Evolutionary conservation across 1,140 invertebrate genomes (phyloP).

Genomic region (Goniozus legneri): DNA sequence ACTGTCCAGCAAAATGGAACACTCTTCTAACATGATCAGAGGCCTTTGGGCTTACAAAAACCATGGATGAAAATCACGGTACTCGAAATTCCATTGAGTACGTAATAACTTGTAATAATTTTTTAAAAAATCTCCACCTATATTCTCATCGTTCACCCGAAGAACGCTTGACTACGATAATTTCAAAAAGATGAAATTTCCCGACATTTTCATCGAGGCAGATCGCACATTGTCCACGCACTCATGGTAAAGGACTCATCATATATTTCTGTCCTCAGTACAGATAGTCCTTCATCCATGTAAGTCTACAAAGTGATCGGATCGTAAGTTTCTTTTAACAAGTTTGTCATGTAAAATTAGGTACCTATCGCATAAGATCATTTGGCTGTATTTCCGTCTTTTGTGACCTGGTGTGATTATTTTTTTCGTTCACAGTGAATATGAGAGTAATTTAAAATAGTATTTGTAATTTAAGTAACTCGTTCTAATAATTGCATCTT

Average conservation of each 20-base stretch:
- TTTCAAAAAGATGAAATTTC: constrained; percentile 15
- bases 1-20: constrained; percentile 51
- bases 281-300: neutral
- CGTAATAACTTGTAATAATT: no score
- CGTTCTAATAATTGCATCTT: constrained; percentile 26
- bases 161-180: constrained; percentile 1
- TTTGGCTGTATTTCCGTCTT: constrained; percentile 24
- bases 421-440: constrained; percentile 15
- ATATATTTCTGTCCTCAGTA: neutral
- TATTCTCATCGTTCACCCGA: neutral
- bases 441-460: constrained; percentile 18
- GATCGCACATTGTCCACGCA: constrained; percentile 10
- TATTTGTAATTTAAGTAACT: constrained; percentile 47
- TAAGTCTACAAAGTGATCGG: constrained; percentile 14
- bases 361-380: constrained; percentile 26
- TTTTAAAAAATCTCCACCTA: neutral
- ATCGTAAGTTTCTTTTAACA: constrained; percentile 14
- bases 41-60: constrained; percentile 35
- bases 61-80: constrained; percentile 14
- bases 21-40: constrained; percentile 46
- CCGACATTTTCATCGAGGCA: constrained; percentile 14
- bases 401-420: constrained; percentile 21
- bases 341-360: constrained; percentile 27
- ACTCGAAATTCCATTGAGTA: neutral
- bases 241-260: neutral